These are phyloP conservation scores for Hydractinia echinata DNA, from an alignment of 30 jellyfish, hydroid and myxozoan species.

Conservation along the genomic window DNA sequence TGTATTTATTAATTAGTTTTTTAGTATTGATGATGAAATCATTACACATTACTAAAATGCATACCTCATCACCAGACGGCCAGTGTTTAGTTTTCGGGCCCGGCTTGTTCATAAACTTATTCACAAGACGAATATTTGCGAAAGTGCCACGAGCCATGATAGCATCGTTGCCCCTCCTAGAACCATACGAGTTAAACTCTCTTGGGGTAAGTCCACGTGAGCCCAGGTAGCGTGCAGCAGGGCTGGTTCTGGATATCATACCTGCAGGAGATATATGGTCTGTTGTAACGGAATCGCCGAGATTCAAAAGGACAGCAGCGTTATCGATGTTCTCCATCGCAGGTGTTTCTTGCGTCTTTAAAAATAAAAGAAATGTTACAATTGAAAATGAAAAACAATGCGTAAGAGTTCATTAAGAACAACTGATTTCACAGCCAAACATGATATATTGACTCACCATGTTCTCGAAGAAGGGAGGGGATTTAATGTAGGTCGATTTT, in stretches of 20 bases:
- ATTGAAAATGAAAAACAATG: too few species aligned
- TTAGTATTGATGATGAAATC: too few species aligned
- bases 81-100: slow-evolving; percentile 92
- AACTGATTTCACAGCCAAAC: neutral
- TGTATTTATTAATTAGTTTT: too few species aligned
- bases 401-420: too few species aligned
- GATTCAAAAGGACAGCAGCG: slow-evolving; percentile 67
- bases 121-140: slow-evolving; percentile 85
- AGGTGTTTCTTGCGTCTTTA: slow-evolving; percentile 65
- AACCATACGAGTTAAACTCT: slow-evolving; percentile 87
- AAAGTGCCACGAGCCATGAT: slow-evolving; percentile 95
- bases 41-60: neutral
- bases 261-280: slow-evolving; percentile 99
- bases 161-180: slow-evolving; percentile 86
- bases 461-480: slow-evolving; percentile 81
- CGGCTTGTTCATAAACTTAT: slow-evolving; percentile 68
- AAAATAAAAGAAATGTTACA: too few species aligned
- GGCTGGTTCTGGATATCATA: slow-evolving; percentile 80
- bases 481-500: slow-evolving; percentile 74
- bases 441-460: slow-evolving; percentile 52
- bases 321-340: slow-evolving; percentile 48
- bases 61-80: slow-evolving; percentile 94
- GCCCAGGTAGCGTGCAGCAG: slow-evolving; percentile 94
- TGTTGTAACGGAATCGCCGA: slow-evolving; percentile 94
- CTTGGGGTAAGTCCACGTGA: slow-evolving; percentile 57